These are phyloP conservation scores for Trichomalopsis sarcophagae DNA, from an alignment of 1,140 invertebrate genomes.

Conservation along the genomic window DNA sequence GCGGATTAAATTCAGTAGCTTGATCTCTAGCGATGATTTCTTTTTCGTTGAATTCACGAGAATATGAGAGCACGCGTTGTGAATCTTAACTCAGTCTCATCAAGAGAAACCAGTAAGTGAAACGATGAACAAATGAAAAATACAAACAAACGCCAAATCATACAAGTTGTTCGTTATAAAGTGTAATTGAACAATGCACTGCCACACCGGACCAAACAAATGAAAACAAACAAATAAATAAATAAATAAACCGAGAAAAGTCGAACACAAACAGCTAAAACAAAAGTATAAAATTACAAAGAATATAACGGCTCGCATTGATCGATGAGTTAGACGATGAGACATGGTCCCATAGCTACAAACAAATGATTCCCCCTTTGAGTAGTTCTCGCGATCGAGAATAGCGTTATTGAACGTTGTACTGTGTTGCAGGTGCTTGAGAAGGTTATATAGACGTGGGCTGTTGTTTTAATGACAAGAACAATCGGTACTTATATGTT, in stretches of 20 bases:
- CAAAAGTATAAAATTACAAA: slow-evolving; percentile 17
- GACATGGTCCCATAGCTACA: slow-evolving; percentile 17
- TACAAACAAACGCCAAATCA: slow-evolving; percentile 37
- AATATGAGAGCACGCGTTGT: slow-evolving; percentile 5
- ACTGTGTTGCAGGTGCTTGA: slow-evolving; percentile 34
- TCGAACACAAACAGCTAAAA: slow-evolving; percentile 34
- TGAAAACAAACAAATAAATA: neutral
- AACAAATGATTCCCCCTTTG: slow-evolving; percentile 28
- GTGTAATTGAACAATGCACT: slow-evolving; percentile 65
- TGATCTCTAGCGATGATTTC: neutral
- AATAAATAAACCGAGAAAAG: slow-evolving; percentile 28
- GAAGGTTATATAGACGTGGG: slow-evolving; percentile 5
- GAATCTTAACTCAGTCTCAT: neutral
- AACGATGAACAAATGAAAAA: slow-evolving; percentile 10
- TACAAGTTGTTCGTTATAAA: slow-evolving; percentile 47
- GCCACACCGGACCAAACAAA: slow-evolving; percentile 69
- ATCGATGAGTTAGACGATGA: neutral
- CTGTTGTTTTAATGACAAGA: neutral
- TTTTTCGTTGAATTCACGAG: slow-evolving; percentile 21
- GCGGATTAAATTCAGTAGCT: neutral
- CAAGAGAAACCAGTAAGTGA: neutral
- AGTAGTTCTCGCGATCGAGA: slow-evolving; percentile 16
- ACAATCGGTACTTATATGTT: neutral
- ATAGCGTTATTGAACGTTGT: slow-evolving; percentile 6
- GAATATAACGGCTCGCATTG: slow-evolving; percentile 28